Evolutionary conservation across 2,113 vertebrate species (phyloP).

Genomic region (Bettongia penicillata): DNA sequence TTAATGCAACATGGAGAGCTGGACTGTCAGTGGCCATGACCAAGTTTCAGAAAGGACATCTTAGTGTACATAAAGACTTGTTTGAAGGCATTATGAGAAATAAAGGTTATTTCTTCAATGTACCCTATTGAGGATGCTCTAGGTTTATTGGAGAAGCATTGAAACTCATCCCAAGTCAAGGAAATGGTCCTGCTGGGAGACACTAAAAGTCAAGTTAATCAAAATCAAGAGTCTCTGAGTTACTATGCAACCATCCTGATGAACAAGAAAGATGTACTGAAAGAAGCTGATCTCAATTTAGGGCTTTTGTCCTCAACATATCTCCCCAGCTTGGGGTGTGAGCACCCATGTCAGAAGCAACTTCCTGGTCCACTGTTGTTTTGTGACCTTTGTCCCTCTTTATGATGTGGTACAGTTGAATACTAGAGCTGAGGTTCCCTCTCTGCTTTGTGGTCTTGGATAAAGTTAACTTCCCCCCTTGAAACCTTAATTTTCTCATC

Average conservation of each 20-base stretch:
- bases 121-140: not conserved
- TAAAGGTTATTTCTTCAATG: not conserved
- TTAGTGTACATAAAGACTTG: not conserved
- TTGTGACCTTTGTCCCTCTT: not conserved
- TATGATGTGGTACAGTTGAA: not conserved
- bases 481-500: not conserved
- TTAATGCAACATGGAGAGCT: not conserved
- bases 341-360: not conserved
- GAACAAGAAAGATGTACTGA: not conserved
- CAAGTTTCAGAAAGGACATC: not conserved
- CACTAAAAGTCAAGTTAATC: not conserved
- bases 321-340: not conserved
- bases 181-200: not conserved
- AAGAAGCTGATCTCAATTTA: not conserved
- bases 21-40: not conserved
- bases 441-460: not conserved
- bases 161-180: constrained; percentile 27
- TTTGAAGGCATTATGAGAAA: not conserved
- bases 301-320: not conserved
- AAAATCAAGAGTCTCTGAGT: constrained; percentile 11
- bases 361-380: not conserved
- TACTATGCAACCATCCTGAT: not conserved
- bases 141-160: not conserved
- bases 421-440: not conserved
- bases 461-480: not conserved